Evolutionary conservation across 2,113 vertebrate species (phyloP).

Genomic region (Poeciliopsis occidentalis): DNA sequence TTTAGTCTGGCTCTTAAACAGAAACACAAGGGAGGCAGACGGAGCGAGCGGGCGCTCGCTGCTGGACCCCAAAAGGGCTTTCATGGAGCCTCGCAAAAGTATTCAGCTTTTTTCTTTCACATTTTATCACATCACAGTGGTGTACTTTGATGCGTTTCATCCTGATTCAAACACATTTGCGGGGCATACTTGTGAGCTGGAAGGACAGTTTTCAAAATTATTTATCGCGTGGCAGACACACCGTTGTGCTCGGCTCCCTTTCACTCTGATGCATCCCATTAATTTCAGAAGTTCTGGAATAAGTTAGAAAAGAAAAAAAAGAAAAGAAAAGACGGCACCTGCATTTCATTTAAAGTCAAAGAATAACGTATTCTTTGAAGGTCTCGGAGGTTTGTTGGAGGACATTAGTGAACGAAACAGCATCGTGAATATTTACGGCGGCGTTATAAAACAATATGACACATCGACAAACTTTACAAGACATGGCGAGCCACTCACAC

Average conservation of each 20-base stretch:
- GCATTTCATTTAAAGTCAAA: too few species aligned
- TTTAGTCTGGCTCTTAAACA: conserved; percentile 63
- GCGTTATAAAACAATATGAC: too few species aligned
- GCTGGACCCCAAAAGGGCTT: conserved; percentile 28
- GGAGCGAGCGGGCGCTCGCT: conserved; percentile 15
- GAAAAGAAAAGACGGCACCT: too few species aligned
- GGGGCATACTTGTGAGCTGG: too few species aligned
- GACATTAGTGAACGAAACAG: background rate
- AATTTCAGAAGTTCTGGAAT: background rate
- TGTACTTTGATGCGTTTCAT: background rate
- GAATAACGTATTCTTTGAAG: too few species aligned
- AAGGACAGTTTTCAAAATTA: too few species aligned
- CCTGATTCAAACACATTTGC: background rate
- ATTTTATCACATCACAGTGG: background rate
- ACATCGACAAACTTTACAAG: too few species aligned
- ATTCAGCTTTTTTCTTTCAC: background rate
- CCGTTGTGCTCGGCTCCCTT: too few species aligned
- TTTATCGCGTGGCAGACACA: too few species aligned
- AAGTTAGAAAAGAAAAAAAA: too few species aligned
- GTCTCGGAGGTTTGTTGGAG: background rate
- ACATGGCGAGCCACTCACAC: too few species aligned
- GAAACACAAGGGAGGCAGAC: conserved; percentile 42
- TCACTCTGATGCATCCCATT: background rate
- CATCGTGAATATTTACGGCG: background rate
- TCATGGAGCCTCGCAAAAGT: background rate